A percentile compares a stretch with the other conserved stretches of the same genome.
phyloP scores from a whole-genome alignment of 2,113 vertebrate species.

The Sapajus apella region DNA sequence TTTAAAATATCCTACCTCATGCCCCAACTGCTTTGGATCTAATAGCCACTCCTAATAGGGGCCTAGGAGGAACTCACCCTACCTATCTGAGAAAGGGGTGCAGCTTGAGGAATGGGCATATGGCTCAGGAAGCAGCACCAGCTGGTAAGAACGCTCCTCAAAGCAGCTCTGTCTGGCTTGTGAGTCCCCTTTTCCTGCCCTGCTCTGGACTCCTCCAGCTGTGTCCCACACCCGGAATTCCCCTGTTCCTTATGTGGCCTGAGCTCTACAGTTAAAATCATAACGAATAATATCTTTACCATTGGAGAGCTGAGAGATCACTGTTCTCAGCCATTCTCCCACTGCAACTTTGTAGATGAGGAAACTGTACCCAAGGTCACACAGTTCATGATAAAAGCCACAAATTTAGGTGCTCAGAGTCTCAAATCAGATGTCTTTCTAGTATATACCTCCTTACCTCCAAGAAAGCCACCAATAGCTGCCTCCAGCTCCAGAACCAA shows the following conservation, averaged over 20 bases:
- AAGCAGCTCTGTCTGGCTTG: slow-evolving; percentile 27
- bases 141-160: neutral
- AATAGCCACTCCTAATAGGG: neutral
- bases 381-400: neutral
- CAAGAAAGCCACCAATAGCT: neutral
- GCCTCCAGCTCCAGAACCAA: neutral
- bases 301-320: neutral
- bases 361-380: neutral
- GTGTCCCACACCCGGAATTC: neutral
- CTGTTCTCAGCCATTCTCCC: neutral
- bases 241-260: neutral
- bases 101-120: neutral
- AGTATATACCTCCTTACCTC: neutral
- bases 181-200: neutral
- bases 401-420: neutral
- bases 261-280: neutral
- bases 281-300: neutral
- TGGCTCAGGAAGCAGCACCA: slow-evolving; percentile 55
- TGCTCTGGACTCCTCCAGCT: neutral
- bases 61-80: slow-evolving; percentile 21
- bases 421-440: slow-evolving; percentile 23
- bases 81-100: neutral
- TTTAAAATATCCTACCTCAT: slow-evolving; percentile 10
- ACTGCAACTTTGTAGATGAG: neutral
- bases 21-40: slow-evolving; percentile 26